phyloP scores from a whole-genome alignment of 2,113 vertebrate species.

The Neogobius melanostomus region DNA sequence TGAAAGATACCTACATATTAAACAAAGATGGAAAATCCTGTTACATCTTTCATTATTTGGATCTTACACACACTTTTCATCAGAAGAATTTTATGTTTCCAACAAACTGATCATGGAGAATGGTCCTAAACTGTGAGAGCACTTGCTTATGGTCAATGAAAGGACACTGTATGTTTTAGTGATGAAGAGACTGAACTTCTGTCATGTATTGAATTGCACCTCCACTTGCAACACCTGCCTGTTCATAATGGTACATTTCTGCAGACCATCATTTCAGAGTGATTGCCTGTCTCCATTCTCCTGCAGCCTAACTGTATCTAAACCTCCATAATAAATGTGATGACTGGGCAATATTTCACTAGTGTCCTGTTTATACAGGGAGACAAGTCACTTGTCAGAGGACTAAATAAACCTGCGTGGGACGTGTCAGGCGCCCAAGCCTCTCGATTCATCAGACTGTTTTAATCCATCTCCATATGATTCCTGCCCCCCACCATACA shows the following conservation, averaged over 20 bases:
- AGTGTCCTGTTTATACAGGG: slow-evolving; percentile 39
- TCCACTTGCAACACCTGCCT: not conserved
- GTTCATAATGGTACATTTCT: slow-evolving; percentile 1
- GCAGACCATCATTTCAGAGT: not conserved
- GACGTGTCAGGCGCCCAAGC: slow-evolving; percentile 64
- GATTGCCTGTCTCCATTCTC: slow-evolving; percentile 18
- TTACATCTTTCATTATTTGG: too few species aligned
- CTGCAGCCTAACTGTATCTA: slow-evolving; percentile 32
- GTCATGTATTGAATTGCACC: not conserved
- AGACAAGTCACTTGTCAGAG: slow-evolving; percentile 82
- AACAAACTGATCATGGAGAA: not conserved
- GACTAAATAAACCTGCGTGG: slow-evolving; percentile 87
- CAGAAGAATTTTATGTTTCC: too few species aligned
- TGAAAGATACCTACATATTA: not conserved
- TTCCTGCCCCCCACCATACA: slow-evolving; percentile 84
- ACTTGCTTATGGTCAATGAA: too few species aligned
- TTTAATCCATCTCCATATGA: slow-evolving; percentile 95
- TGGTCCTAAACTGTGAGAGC: not conserved
- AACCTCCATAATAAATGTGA: slow-evolving; percentile 36
- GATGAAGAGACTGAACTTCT: not conserved
- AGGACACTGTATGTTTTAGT: too few species aligned
- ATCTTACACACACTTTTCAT: too few species aligned
- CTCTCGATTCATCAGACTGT: slow-evolving; percentile 85
- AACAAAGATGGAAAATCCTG: not conserved
- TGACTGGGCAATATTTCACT: slow-evolving; percentile 30